Evolutionary conservation across 2,113 vertebrate genomes (phyloP).

Genomic region (Aptenodytes forsteri): DNA sequence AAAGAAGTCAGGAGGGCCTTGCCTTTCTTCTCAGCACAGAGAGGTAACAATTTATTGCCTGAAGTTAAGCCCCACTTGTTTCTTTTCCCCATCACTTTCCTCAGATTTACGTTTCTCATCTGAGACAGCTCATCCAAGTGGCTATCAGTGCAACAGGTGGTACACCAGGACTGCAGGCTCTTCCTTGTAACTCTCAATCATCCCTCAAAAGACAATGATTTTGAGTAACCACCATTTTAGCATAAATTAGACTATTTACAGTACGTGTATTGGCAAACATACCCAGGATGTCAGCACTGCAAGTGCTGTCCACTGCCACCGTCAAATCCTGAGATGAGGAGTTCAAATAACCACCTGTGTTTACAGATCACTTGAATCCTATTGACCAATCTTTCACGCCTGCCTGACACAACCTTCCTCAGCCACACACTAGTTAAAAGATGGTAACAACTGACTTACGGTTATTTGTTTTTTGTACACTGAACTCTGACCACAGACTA

Average conservation of each 20-base stretch:
- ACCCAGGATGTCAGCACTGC: neutral
- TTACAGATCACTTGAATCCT: neutral
- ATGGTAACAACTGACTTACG: neutral
- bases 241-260: neutral
- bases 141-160: neutral
- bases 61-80: neutral
- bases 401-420: neutral
- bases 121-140: neutral
- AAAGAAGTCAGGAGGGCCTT: neutral
- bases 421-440: neutral
- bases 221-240: neutral
- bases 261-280: rapidly evolving
- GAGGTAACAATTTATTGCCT: neutral
- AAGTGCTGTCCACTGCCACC: neutral
- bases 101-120: neutral
- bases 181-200: neutral
- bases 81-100: neutral
- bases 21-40: neutral
- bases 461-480: neutral
- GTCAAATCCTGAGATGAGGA: neutral
- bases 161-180: neutral
- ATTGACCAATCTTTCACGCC: neutral
- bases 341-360: neutral
- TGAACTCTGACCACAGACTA: neutral
- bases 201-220: neutral